Evolutionary conservation across 1,140 invertebrate species (phyloP).

Genomic region (Sitophilus oryzae): DNA sequence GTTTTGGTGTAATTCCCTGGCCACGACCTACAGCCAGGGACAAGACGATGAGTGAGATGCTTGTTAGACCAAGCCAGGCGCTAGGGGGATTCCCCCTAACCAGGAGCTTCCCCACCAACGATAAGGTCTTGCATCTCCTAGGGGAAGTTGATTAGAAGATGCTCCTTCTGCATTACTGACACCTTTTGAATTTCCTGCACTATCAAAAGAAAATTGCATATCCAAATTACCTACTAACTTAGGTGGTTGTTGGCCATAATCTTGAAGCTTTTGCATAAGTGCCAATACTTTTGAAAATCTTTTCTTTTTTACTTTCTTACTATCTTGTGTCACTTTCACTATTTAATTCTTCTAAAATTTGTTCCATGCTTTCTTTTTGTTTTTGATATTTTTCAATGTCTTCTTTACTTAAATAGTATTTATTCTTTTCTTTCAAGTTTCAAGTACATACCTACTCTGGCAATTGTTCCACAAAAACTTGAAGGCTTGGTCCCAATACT

Average conservation of each 20-base stretch:
- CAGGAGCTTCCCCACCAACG: too few species aligned
- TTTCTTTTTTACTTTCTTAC: slow-evolving; percentile 64
- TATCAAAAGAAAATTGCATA: slow-evolving; percentile 24
- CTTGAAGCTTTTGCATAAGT: slow-evolving; percentile 83
- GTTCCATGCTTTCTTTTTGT: slow-evolving; percentile 70
- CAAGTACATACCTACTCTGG: slow-evolving; percentile 82
- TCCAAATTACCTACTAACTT: slow-evolving; percentile 69
- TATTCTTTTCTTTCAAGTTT: slow-evolving; percentile 69
- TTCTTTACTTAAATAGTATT: slow-evolving; percentile 54
- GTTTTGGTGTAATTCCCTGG: too few species aligned
- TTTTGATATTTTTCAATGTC: slow-evolving; percentile 66
- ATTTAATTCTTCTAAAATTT: slow-evolving; percentile 71
- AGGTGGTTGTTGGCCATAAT: slow-evolving; percentile 75
- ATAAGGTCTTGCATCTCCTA: too few species aligned
- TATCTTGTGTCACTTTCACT: slow-evolving; percentile 63
- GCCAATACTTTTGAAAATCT: slow-evolving; percentile 71
- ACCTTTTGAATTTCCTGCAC: slow-evolving; percentile 19
- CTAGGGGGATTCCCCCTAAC: too few species aligned
- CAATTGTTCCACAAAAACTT: slow-evolving; percentile 71
- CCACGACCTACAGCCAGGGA: too few species aligned
- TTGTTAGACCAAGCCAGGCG: too few species aligned
- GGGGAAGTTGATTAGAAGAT: too few species aligned
- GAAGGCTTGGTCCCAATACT: slow-evolving; percentile 78
- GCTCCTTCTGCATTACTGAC: slow-evolving; percentile 5
- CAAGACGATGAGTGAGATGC: too few species aligned